Conservation (phyloP, 2,888 invertebrate species). For the Leptinotarsa haldemani region DNA sequence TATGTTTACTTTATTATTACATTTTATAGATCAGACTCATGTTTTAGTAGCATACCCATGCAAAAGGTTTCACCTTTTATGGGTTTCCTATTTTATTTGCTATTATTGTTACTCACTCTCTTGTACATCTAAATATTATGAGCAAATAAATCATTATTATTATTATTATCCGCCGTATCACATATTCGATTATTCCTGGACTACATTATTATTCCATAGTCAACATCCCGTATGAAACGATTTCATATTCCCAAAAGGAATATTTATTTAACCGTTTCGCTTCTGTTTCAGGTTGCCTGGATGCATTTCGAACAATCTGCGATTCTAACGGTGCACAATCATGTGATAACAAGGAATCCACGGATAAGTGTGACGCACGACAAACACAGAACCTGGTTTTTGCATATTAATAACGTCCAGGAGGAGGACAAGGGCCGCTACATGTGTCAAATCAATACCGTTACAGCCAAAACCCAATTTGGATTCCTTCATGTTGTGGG, state of each 20-base stretch:
- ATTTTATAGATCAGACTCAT: no score
- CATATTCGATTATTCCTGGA: not conserved
- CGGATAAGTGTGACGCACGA: slow-evolving; percentile 92
- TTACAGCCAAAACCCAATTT: slow-evolving; percentile 91
- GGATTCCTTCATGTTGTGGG: slow-evolving; percentile 93
- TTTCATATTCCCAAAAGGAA: not conserved
- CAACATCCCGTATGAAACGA: not conserved
- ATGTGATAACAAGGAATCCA: slow-evolving; percentile 93
- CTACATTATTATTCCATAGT: not conserved
- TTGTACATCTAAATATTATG: no score
- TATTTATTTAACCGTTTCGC: slow-evolving; percentile 25
- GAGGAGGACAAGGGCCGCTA: slow-evolving; percentile 92
- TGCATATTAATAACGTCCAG: slow-evolving; percentile 92
- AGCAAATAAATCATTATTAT: no score
- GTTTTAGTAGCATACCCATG: no score
- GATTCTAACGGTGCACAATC: slow-evolving; percentile 91
- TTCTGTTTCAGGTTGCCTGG: slow-evolving; percentile 86
- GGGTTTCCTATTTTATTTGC: no score
- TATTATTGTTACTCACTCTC: no score
- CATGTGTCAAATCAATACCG: slow-evolving; percentile 95
- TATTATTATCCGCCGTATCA: not conserved
- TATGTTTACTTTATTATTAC: no score
- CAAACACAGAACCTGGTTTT: slow-evolving; percentile 92
- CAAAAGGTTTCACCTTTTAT: no score
- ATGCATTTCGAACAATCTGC: slow-evolving; percentile 96